phyloP scores from a whole-genome alignment of 2,113 vertebrate genomes.

The Hippolais icterina region DNA sequence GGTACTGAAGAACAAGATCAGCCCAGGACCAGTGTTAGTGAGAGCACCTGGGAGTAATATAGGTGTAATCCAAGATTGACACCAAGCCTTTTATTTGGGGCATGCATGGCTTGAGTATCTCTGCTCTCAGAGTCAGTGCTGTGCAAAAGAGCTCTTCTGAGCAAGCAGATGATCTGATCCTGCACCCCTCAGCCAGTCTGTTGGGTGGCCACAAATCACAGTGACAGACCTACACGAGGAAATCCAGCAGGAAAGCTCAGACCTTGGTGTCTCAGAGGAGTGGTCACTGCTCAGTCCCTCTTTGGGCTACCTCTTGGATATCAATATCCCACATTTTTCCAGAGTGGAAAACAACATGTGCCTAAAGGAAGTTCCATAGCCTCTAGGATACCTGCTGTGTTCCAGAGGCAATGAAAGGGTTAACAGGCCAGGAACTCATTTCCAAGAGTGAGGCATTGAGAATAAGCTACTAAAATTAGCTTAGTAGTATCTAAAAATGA shows the following conservation, averaged over 20 bases:
- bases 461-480: neutral
- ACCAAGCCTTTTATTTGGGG: neutral
- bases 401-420: neutral
- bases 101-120: neutral
- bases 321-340: neutral
- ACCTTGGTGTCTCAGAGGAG: neutral
- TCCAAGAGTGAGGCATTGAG: neutral
- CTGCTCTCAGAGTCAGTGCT: neutral
- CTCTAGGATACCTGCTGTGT: neutral
- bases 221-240: neutral
- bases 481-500: neutral
- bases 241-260: neutral
- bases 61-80: neutral
- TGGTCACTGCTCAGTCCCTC: rapidly evolving
- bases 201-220: neutral
- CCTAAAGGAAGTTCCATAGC: neutral
- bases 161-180: neutral
- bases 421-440: neutral
- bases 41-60: neutral
- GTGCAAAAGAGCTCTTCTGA: neutral
- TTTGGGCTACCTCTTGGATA: neutral
- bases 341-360: neutral
- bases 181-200: neutral
- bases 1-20: neutral
- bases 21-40: neutral